Conservation (phyloP, 2,797 vertebrate species). For the Danio jaintianensis region DNA sequence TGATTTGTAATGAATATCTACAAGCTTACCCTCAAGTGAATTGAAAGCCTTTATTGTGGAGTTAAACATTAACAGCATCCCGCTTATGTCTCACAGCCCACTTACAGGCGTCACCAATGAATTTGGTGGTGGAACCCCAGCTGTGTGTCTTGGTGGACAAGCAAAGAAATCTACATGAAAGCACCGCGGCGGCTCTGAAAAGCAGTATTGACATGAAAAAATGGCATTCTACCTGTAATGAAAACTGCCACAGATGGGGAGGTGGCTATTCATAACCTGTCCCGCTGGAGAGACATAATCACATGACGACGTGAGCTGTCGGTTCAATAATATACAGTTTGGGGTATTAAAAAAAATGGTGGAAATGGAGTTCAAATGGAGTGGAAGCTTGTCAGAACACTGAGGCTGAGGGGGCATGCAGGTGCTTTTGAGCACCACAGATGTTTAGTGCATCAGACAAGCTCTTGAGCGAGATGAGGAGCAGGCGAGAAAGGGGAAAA, state of each 20-base stretch:
- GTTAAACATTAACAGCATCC: constrained; percentile 25
- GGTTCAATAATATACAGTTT: constrained; percentile 36
- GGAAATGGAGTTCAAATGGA: constrained; percentile 48
- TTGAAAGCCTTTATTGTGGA: constrained; percentile 51
- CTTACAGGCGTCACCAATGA: constrained; percentile 4
- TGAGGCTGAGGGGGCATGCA: constrained; percentile 47
- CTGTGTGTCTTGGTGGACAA: constrained; percentile 59
- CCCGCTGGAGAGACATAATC: constrained; percentile 33
- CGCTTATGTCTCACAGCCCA: constrained; percentile 28
- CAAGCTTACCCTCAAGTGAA: constrained; percentile 49
- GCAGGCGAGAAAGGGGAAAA: constrained; percentile 24
- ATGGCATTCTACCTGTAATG: constrained; percentile 32
- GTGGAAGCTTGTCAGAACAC: constrained; percentile 44
- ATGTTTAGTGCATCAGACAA: constrained; percentile 53
- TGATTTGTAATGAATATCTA: constrained; percentile 68
- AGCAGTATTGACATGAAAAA: constrained; percentile 61
- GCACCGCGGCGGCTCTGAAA: constrained; percentile 30
- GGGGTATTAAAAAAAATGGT: constrained; percentile 21
- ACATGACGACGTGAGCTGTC: constrained; percentile 32
- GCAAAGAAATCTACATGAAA: constrained; percentile 57
- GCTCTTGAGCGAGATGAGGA: constrained; percentile 43
- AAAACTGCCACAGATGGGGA: constrained; percentile 19
- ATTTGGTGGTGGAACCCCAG: constrained; percentile 21
- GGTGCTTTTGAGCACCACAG: constrained; percentile 43
- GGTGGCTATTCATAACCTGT: constrained; percentile 16